phyloP scores from a whole-genome alignment of 2,113 vertebrate species.

The Scopus umbretta region DNA sequence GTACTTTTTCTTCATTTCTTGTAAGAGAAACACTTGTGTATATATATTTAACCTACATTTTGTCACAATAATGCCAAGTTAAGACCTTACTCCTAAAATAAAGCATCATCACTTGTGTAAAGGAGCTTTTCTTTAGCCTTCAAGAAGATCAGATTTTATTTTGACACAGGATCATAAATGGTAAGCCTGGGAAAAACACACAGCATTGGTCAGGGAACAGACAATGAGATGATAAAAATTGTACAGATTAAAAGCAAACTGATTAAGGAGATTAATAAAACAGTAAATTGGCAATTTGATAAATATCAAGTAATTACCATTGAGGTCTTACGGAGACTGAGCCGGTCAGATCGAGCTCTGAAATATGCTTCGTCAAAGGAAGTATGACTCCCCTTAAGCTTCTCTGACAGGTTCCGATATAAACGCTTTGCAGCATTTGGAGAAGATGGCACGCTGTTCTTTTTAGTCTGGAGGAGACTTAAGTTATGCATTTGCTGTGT shows the following conservation, averaged over 20 bases:
- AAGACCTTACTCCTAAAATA: neutral
- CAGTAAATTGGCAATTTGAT: neutral
- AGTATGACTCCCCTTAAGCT: constrained; percentile 89
- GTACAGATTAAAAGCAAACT: neutral
- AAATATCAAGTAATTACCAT: constrained; percentile 64
- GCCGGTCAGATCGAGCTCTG: constrained; percentile 83
- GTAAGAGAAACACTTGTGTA: neutral
- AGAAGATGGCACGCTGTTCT: constrained; percentile 83
- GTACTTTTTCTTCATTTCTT: neutral
- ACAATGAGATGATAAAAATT: neutral
- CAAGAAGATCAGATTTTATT: neutral
- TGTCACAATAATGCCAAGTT: neutral
- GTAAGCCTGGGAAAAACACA: neutral
- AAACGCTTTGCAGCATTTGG: constrained; percentile 92
- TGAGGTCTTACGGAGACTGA: constrained; percentile 88
- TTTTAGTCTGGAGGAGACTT: constrained; percentile 84
- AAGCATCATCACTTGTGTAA: neutral
- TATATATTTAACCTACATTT: neutral
- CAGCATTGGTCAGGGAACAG: neutral
- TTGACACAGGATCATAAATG: neutral
- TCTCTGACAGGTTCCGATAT: constrained; percentile 95
- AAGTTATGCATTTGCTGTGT: constrained; percentile 96
- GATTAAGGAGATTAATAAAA: neutral
- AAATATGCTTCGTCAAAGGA: constrained; percentile 92
- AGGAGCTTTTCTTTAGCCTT: neutral